Evolutionary conservation across 2,888 invertebrate species (phyloP), one percentile per base, ranked within the genome.

Genomic region (Carabus problematicus): DNA sequence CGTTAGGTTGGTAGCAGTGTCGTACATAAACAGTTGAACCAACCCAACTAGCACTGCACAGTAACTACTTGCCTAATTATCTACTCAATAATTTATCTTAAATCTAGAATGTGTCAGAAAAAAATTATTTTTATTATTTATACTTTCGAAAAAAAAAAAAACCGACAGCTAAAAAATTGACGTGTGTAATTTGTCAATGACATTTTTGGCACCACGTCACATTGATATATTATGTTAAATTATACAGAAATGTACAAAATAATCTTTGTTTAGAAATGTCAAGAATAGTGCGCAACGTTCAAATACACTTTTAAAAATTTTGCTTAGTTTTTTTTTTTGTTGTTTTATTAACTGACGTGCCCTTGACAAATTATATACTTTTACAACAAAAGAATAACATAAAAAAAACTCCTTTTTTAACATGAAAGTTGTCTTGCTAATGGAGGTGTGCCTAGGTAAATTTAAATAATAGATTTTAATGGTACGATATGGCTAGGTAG

Each of bases 181-280:
- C 29, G 18, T 52, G 18, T 52, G 11, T 63, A 52, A 66, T 66
- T 59, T 19, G 49, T 66, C 66, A 66, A 59, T 59, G 66, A 59
- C 59, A 66, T 62, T 40, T 29, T 62, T 19, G 49, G 14, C 39
- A 49, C 18, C 40, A 16, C 8, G 16, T 49, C 49, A 59, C 29
- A 40, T 49, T 66, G 66, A 66, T 58, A 56, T 43, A 64, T 58
- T 56, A 58, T 56, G 58, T 47, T 66, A 66, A 59, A 58, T 66
- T 66, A 66, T 66, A 59, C 59, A 58, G 54, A 63, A 63, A 63
- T 16, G 18, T 41, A 16, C 41, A 43, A 60, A 43, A 45, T 19
- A 52, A 64, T 52, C 6, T 11, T 45, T 45, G 16, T 52, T 52
- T 52, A 2, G 52, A 52, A 52, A 52, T 52, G 52, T 52, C 52